Evolutionary conservation across 2,797 vertebrate species (phyloP), one percentile per base, ranked within the genome.

Genomic region (Loriculus beryllinus): DNA sequence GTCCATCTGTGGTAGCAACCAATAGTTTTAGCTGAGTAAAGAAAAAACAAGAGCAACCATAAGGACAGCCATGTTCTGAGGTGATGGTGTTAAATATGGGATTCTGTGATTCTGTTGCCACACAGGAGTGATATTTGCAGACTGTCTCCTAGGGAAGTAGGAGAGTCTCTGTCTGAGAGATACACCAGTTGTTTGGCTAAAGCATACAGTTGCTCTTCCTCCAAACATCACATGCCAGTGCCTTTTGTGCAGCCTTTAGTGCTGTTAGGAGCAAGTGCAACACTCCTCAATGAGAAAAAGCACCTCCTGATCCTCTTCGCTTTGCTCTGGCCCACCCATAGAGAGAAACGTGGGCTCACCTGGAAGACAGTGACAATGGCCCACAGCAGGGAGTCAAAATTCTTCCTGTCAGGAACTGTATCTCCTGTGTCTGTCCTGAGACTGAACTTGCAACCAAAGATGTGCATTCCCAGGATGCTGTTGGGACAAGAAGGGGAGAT

Each of bases 381-480:
- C 99, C 99, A 99, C 23, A 99, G 98, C 87, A 99, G 95, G 19
- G 99, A 99, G 96, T 99, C 99, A 70, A 99, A 99, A 97, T 99
- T 99, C 97, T 99, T 99, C 84, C 99, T 97, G 96, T 99, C 99
- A 0, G 99, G 99, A n/a, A 99, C 98, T 0, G 99, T 99, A 96
- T 99, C 99, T 82, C 99, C 99, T 1, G 98, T 98, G 54, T 99
- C 99, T 0, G 99, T 99, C 95, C 98, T 99, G 93, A 99, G 98
- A 93, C 99, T 99, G 98, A 99, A 99, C 96, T 99, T 99, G 96
- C 99, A 99, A 67, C 99, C 99, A 83, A 99, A 99, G 92, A 99
- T 99, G 86, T 99, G 99, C 99, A 99, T 99, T 93, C 99, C 99
- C 48, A 99, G 98, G 89, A 99, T 99, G 96, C 99, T 99, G 97